These are phyloP conservation scores for Charaxes varanes DNA, from an alignment of 1,140 invertebrate species.

Conservation along the genomic window DNA sequence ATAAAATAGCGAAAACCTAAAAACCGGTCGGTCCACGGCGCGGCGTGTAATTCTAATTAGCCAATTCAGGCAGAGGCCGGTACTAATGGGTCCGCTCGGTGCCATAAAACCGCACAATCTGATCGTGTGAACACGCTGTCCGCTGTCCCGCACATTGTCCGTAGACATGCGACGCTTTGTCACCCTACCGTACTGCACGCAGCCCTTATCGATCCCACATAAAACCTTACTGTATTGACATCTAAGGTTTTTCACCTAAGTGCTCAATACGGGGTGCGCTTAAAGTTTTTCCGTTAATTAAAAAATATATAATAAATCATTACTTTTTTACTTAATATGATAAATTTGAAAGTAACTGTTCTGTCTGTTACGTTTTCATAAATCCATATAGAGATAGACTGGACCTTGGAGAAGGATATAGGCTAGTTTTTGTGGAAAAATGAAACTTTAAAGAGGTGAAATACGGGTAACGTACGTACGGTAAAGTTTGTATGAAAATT, in stretches of 20 bases:
- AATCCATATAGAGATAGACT: too few species aligned
- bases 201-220: conserved; percentile 23
- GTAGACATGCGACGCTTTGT: conserved; percentile 63
- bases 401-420: too few species aligned
- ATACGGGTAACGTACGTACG: too few species aligned
- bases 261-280: neutral
- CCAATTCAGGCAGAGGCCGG: conserved; percentile 48
- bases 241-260: too few species aligned
- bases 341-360: too few species aligned
- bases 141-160: conserved; percentile 52
- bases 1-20: conserved; percentile 45
- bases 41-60: conserved; percentile 67
- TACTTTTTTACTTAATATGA: too few species aligned
- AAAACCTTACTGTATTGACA: conserved; percentile 16
- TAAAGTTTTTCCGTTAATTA: neutral
- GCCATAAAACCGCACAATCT: conserved; percentile 62
- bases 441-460: too few species aligned
- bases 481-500: too few species aligned
- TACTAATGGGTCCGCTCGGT: conserved; percentile 52
- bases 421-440: too few species aligned
- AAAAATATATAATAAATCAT: too few species aligned
- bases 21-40: conserved; percentile 38
- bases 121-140: conserved; percentile 67
- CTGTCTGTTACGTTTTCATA: too few species aligned
- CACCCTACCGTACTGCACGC: conserved; percentile 46